phyloP scores from a whole-genome alignment of 2,888 invertebrate genomes.

The Athetis lepigone region DNA sequence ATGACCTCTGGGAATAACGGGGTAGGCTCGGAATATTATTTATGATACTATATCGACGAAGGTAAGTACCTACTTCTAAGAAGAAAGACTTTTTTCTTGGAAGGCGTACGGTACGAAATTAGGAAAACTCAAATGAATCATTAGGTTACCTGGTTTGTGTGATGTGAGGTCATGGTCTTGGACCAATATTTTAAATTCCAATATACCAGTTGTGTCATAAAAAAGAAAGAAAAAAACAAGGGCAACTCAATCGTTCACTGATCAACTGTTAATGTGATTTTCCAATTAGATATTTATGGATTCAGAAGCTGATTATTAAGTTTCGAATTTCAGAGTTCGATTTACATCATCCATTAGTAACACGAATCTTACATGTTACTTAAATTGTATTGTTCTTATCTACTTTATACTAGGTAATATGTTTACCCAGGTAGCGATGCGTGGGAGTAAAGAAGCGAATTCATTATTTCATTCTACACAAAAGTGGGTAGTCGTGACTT shows the following conservation, averaged over 20 bases:
- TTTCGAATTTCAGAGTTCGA: not conserved
- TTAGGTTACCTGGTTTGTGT: slow-evolving; percentile 33
- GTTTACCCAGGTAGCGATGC: slow-evolving; percentile 4
- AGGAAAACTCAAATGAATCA: slow-evolving; percentile 52
- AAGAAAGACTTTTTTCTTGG: not conserved
- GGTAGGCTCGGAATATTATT: slow-evolving; percentile 31
- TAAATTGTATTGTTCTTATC: slow-evolving; percentile 25
- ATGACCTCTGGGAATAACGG: slow-evolving; percentile 65
- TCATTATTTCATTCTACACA: slow-evolving; percentile 48
- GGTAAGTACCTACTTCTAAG: slow-evolving; percentile 5
- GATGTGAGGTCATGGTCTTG: slow-evolving; percentile 58
- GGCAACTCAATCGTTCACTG: slow-evolving; percentile 20
- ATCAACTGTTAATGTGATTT: slow-evolving; percentile 13
- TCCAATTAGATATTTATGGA: slow-evolving; percentile 2
- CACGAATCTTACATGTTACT: not conserved
- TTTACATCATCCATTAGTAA: not conserved
- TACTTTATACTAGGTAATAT: slow-evolving; percentile 18
- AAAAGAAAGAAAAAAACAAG: slow-evolving; percentile 19
- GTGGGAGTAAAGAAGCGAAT: slow-evolving; percentile 55
- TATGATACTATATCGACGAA: too few relatives aligned
- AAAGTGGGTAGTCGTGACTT: slow-evolving; percentile 50
- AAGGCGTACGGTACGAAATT: slow-evolving; percentile 8
- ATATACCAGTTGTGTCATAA: slow-evolving; percentile 51
- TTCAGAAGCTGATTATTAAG: not conserved
- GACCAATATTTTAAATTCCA: slow-evolving; percentile 54